Percentiles rank a stretch among this genome's conserved stretches.
Conservation (phyloP, 2,797 vertebrate genomes). For the Epinephelus coioides region DNA sequence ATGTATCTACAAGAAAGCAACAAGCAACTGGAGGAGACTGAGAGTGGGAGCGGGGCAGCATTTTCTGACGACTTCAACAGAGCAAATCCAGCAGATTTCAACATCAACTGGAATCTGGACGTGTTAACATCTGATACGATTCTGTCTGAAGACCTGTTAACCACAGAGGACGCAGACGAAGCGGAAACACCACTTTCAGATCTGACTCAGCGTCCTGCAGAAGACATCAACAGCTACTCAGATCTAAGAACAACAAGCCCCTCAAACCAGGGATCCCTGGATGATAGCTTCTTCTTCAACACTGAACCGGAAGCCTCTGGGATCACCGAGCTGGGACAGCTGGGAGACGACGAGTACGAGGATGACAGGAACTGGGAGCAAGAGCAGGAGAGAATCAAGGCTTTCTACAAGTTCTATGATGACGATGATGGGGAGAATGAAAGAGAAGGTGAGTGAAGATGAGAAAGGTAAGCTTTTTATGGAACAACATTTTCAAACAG, state of each 20-base stretch:
- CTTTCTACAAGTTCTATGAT: slow-evolving; percentile 80
- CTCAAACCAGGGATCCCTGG: slow-evolving; percentile 61
- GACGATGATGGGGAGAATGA: slow-evolving; percentile 51
- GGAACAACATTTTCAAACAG: not conserved
- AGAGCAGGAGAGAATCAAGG: slow-evolving; percentile 80
- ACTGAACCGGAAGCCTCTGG: slow-evolving; percentile 8
- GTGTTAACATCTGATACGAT: slow-evolving; percentile 16
- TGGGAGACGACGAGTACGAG: slow-evolving; percentile 66
- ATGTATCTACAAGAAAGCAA: not conserved
- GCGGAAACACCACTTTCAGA: slow-evolving; percentile 22
- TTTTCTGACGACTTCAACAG: slow-evolving; percentile 22
- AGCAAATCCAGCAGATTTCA: slow-evolving; percentile 26
- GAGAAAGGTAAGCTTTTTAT: not conserved
- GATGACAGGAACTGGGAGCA: slow-evolving; percentile 81
- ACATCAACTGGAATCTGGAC: slow-evolving; percentile 40
- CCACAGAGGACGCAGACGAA: slow-evolving; percentile 45
- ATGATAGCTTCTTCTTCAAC: slow-evolving; percentile 72
- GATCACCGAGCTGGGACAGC: slow-evolving; percentile 35
- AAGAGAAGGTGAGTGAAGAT: slow-evolving; percentile 60
- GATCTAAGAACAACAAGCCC: slow-evolving; percentile 6
- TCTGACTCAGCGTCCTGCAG: slow-evolving; percentile 21
- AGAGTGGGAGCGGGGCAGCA: not conserved
- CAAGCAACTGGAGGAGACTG: slow-evolving; percentile 11
- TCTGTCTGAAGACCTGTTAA: slow-evolving; percentile 53
- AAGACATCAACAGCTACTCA: slow-evolving; percentile 32